Base-by-base conservation (phyloP, 1,140 invertebrate genomes). In the Macrostomum lignano region DNA sequence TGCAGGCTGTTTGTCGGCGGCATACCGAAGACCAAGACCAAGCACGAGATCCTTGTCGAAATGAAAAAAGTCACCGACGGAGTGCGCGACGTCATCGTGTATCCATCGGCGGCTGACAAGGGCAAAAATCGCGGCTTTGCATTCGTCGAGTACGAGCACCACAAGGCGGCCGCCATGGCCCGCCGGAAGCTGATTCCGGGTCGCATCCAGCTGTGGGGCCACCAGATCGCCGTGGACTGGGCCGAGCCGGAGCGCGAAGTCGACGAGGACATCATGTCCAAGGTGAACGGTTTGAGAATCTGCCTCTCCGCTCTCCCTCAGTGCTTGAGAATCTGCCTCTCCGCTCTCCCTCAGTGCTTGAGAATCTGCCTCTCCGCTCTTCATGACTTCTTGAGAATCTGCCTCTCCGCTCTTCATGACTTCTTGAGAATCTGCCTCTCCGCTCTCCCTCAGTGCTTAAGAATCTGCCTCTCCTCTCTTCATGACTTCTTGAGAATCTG, bases 131-230 rank as follows among this genome's bases (percentile, higher is more conserved):
- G 74, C 14, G 74, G 74, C 1, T 79, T 74, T 48, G 72, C 73
- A 7, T 81, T 82, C 48, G 70, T 78, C n/a, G 74, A 79, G 47
- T 82, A 78, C 43, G 65, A 66, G 28, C 68, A 63, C 41, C 77
- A 81, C 45, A 60, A 68, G 28, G 64, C 67, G 2, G 76, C 75
- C 2, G 73, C 74, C 0, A 72, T 75, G 66, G 73, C 75, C 0
- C 56, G 74, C 14, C 53, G 74, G 13, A 68, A 69, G 37, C 55
- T 81, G 5, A 66, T 72, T 28, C 71, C 72, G 2, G 70, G 68
- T 0, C 36, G 49, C 43, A 63, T 73, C 17, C 60, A 65, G 17
- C 47, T 73, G 0, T 74, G 70, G 68, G 65, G 67, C 25, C 63
- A 69, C 22, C 64, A 70, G 35, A 64, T 79, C 19, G 66, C 66